Evolutionary conservation across 2,888 invertebrate species (phyloP).

Genomic region (Nephrotoma guestfalica): DNA sequence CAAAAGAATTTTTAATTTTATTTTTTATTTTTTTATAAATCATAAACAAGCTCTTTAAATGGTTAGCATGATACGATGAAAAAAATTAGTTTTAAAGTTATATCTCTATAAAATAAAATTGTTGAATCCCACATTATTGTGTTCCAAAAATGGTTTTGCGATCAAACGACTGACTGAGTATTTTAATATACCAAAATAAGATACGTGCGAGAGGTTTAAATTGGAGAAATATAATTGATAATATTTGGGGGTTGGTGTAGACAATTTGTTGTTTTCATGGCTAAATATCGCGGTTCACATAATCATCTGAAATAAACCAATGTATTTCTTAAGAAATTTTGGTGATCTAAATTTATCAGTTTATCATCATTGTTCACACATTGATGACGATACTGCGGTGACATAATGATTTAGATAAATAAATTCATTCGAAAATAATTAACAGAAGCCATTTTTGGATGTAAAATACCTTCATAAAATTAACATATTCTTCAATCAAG

Average conservation of each 20-base stretch:
- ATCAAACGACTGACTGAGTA: background rate
- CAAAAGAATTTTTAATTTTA: background rate
- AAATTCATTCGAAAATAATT: too few species aligned
- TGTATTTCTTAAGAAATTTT: too few species aligned
- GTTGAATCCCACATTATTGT: background rate
- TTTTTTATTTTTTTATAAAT: background rate
- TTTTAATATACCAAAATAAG: background rate
- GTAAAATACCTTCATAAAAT: too few species aligned
- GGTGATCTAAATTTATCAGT: too few species aligned
- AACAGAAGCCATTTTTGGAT: too few species aligned
- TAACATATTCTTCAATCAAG: too few species aligned
- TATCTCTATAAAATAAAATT: background rate
- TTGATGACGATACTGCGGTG: too few species aligned
- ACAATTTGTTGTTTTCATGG: background rate
- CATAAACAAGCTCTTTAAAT: background rate
- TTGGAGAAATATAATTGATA: background rate
- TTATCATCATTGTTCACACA: too few species aligned
- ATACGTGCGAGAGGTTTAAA: background rate
- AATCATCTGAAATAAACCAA: background rate
- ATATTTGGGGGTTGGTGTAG: background rate
- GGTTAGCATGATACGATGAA: background rate
- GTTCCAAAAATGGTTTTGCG: background rate
- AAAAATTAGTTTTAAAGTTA: background rate
- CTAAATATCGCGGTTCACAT: background rate
- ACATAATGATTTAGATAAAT: too few species aligned